phyloP scores from a whole-genome alignment of 2,113 vertebrate species.

The Azemiops feae region DNA sequence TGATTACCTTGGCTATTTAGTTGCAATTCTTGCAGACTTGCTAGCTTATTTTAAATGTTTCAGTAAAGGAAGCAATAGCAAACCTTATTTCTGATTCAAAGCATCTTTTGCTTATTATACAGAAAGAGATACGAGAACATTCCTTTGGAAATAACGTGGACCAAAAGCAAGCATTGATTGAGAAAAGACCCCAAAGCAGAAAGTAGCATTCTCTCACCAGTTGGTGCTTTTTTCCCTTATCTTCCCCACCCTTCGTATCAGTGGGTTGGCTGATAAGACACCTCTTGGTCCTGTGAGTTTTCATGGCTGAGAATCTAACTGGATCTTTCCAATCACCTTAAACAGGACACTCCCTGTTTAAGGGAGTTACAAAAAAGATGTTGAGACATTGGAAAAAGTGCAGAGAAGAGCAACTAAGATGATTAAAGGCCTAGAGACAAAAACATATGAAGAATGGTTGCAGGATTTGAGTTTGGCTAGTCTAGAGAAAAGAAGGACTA shows the following conservation, averaged over 20 bases:
- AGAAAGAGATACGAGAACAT: not conserved
- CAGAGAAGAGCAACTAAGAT: too few species aligned
- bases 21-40: not conserved
- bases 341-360: not conserved
- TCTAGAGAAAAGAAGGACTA: too few species aligned
- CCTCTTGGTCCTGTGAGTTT: not conserved
- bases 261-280: not conserved
- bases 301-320: not conserved
- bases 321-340: not conserved
- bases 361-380: too few species aligned
- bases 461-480: too few species aligned
- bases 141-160: not conserved
- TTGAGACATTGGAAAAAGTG: too few species aligned
- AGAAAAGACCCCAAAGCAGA: not conserved
- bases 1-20: not conserved
- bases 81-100: not conserved
- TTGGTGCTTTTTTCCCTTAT: not conserved
- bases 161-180: not conserved
- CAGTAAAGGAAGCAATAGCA: not conserved
- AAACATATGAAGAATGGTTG: too few species aligned
- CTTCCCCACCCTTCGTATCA: not conserved
- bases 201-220: not conserved
- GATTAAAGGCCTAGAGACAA: too few species aligned
- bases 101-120: not conserved
- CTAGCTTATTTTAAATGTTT: not conserved